Percentiles rank a stretch among this genome's conserved stretches.
phyloP scores from a whole-genome alignment of 30 jellyfish, hydroid and myxozoan species.

The Aurelia aurita complex sp. Pacific region DNA sequence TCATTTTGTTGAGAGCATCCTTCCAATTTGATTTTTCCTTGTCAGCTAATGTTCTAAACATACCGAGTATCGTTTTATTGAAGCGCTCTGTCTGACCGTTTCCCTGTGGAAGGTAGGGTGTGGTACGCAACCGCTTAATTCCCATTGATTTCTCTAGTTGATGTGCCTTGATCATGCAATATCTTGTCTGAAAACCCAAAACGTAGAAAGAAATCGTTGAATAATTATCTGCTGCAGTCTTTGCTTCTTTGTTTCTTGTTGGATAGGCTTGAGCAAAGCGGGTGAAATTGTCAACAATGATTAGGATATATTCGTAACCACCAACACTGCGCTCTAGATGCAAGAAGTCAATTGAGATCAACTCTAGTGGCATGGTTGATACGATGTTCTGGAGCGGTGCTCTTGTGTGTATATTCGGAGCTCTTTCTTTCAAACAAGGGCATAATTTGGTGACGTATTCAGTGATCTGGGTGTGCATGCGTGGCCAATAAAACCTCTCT shows the following conservation, averaged over 20 bases:
- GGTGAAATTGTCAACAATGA: constrained; percentile 54
- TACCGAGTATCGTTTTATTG: constrained; percentile 33
- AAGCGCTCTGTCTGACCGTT: constrained; percentile 53
- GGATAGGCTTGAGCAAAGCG: constrained; percentile 60
- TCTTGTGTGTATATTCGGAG: constrained; percentile 29
- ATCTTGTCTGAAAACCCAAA: constrained; percentile 41
- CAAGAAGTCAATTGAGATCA: constrained; percentile 32
- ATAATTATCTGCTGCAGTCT: constrained; percentile 39
- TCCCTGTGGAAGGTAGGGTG: constrained; percentile 64
- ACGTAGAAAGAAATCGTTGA: constrained; percentile 36
- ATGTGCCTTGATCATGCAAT: constrained; percentile 59
- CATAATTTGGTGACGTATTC: constrained; percentile 23
- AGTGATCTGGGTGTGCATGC: constrained; percentile 28
- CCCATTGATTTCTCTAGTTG: constrained; percentile 34
- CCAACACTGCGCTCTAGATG: constrained; percentile 44
- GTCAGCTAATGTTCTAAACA: constrained; percentile 48
- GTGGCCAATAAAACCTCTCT: constrained; percentile 53
- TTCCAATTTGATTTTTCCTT: constrained; percentile 53
- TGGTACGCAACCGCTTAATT: constrained; percentile 19
- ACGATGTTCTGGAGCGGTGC: constrained; percentile 56
- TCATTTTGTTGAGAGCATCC: constrained; percentile 39
- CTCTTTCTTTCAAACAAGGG: constrained; percentile 27
- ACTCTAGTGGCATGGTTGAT: constrained; percentile 41
- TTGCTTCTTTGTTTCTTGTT: constrained; percentile 39
- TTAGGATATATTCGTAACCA: constrained; percentile 59